Evolutionary conservation across 2,113 vertebrate species (phyloP).

Genomic region (Leiothrix lutea): DNA sequence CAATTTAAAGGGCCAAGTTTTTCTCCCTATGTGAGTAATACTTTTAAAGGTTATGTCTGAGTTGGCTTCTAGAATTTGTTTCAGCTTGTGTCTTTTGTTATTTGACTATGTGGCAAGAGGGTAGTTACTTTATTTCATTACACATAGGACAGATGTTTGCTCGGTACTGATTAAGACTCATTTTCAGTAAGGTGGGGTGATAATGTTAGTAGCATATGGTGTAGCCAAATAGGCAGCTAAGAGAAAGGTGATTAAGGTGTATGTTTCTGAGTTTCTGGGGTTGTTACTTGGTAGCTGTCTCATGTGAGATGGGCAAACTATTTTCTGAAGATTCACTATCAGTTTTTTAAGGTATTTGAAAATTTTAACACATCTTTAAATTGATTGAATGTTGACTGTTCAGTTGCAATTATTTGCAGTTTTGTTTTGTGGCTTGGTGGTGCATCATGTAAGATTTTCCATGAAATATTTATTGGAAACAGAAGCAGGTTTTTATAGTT

Average conservation of each 20-base stretch:
- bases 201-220: not conserved
- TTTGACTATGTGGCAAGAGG: not conserved
- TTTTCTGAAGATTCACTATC: not conserved
- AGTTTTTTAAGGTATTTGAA: not conserved
- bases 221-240: not conserved
- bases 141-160: not conserved
- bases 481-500: not conserved
- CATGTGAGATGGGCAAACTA: not conserved
- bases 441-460: not conserved
- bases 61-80: not conserved
- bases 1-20: not conserved
- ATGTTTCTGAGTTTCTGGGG: not conserved
- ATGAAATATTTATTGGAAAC: not conserved
- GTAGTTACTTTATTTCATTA: not conserved
- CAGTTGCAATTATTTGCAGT: not conserved
- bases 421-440: not conserved
- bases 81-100: not conserved
- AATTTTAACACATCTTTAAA: not conserved
- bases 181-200: not conserved
- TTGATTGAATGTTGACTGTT: not conserved
- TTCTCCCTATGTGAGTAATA: not conserved
- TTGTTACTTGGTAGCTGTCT: not conserved
- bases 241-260: not conserved
- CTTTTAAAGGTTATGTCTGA: not conserved
- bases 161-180: not conserved